Evolutionary conservation across 2,888 invertebrate species (phyloP), one percentile per base, ranked within the genome.

Genomic region (Lepidonotus clava): DNA sequence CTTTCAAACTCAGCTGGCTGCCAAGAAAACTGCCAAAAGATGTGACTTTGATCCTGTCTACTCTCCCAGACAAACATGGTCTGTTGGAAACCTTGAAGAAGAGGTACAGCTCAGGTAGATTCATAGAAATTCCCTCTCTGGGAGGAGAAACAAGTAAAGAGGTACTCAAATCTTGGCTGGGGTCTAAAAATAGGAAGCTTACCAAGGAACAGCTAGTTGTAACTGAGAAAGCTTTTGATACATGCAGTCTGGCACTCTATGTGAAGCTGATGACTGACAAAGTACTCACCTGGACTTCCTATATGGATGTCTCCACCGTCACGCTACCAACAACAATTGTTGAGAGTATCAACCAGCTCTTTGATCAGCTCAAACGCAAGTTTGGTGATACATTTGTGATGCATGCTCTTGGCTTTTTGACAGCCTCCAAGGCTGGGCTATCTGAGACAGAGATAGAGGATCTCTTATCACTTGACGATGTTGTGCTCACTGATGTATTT

Each of bases 21-120:
- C 92, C 92, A 6, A 88, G 90, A 14, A 86, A 90, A 41, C 86
- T 92, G 18, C 91, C 92, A 5, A 76, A 89, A 21, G 91, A 92
- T 88, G 89, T 91, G 24, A 91, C 91, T 87, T 86, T 93, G 32
- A 88, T 93, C 18, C 89, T 92, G 11, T 92, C 93, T 14, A 90
- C 91, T 0, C 85, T 91, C 38, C 89, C 91, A 34, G 88, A 89
- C n/a, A 11, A 61, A n/a, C 28, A 85, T 56, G 85, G 86, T 6
- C 14, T 98, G 98, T 0, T 89, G 56, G 67, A 85, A 14, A 53
- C 24, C 0, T 95, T 98, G 0, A 95, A 97, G 21, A 96, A 97
- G 87, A 97, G 98, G 96, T 97, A 98, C 83, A 98, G 98, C 91
- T 96, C 96, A 0, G 97, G 97, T 85, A 97, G 97, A 92, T 98